Evolutionary conservation across 2,888 invertebrate species (phyloP), one percentile per base, ranked within the genome.

Genomic region (Panopea generosa): DNA sequence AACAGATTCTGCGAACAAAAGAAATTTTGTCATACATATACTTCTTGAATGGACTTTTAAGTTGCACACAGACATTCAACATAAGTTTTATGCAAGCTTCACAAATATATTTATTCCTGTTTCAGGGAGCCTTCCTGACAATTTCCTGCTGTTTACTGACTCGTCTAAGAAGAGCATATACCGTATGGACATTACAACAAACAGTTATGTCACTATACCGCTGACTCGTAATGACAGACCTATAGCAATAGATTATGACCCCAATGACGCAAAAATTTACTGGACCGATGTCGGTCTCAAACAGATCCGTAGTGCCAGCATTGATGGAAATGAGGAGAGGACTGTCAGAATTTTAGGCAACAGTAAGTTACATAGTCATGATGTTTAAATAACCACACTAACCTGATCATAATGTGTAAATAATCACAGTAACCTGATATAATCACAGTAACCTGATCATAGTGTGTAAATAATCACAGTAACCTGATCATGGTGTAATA

Each of bases 171-270:
- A 95, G 49, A 95, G 95, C 56, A 94, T 97, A 49, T 96, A 95
- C 0, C 94, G 96, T 86, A 96, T 97, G 83, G 97, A 97, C 0
- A 93, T 97, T 29, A 96, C 96, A 93, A 68, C 85, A 18, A 57
- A 81, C 14, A 85, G 84, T 57, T 85, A 87, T 47, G 75, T 82
- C 1, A 65, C 67, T 4, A 69, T 89, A 24, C 86, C 88, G 4
- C 60, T 87, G 0, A 62, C 60, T 18, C 60, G 65, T 26, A 75
- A 81, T 0, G 94, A 95, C 81, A 96, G 96, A 84, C 96, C 96
- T 0, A 95, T 97, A 14, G 96, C 96, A 0, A 95, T 97, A 0
- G 97, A 97, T 90, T 97, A 95, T 91, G 97, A 97, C 87, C 96
- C 96, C 94, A 94, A 95, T 50, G 94, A 94, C 61, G 95, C 95